Conservation (phyloP, 2,113 vertebrate species). For the Corythornis madagascariensis region DNA sequence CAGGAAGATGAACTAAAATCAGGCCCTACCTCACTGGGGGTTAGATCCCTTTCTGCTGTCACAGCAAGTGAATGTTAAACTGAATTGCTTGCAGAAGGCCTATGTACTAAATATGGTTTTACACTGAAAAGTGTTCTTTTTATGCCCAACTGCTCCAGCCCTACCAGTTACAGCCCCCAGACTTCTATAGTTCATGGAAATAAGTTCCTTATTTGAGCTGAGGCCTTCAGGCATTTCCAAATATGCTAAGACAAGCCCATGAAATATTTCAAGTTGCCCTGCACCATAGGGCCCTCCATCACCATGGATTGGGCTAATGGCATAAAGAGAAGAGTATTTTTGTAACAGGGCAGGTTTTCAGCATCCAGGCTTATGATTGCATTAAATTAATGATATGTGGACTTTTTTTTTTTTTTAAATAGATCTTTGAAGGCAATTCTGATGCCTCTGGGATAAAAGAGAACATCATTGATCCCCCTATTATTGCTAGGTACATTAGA, state of each 20-base stretch:
- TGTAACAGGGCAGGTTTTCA: neutral
- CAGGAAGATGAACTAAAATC: neutral
- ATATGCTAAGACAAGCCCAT: neutral
- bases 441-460: conserved; percentile 76
- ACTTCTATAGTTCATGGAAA: neutral
- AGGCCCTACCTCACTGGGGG: neutral
- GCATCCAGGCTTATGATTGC: neutral
- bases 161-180: neutral
- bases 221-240: neutral
- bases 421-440: conserved; percentile 89
- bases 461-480: conserved; percentile 87
- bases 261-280: neutral
- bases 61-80: neutral
- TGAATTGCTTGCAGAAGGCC: neutral
- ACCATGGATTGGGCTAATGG: neutral
- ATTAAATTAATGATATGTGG: neutral
- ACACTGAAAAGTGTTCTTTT: neutral
- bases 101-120: neutral
- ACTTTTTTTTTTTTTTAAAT: neutral
- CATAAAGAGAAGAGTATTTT: neutral
- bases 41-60: neutral
- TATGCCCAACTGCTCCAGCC: neutral
- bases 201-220: neutral
- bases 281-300: neutral
- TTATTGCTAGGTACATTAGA: conserved; percentile 88